Evolutionary conservation across 2,797 vertebrate species (phyloP), one percentile per base, ranked within the genome.

Genomic region (Enteromius treurensis): DNA sequence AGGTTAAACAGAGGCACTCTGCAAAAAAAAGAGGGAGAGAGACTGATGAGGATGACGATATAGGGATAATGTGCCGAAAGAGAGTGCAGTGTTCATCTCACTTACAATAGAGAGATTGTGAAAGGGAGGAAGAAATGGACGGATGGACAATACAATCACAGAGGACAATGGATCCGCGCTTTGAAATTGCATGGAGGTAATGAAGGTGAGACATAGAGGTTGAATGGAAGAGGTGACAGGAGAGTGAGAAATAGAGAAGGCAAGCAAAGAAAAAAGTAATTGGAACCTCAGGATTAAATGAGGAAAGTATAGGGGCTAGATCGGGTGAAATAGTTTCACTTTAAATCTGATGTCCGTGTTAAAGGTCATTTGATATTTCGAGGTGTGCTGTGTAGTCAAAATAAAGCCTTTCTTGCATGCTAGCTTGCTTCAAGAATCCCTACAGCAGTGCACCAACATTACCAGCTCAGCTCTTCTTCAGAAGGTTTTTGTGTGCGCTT

Each of bases 51-150:
- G 78, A 81, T 75, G 73, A 80, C 29, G 74, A 75, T 51, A 21
- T 67, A n/a, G 81, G 40, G 34, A 83, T 82, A 86, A 81, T 71
- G 67, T 64, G 49, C 73, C 49, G 83, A 88, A 70, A 75, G 70
- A 82, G 45, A 86, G 69, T 60, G 81, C 74, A 34, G 32, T 82
- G 80, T 86, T 86, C 76, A 55, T 86, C 76, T 80, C 77, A 68
- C 80, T 79, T 70, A 81, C 77, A 86, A 70, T 47, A 73, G 47
- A 76, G 53, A 82, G 62, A 53, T 51, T 19, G 76, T 37, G 69
- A 70, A 45, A 71, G 26, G 17, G 32, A 19, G 82, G 71, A 49
- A 60, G 75, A 23, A 32, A 85, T 49, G 78, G 29, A 83, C 79
- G 68, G 68, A 79, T 84, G 79, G 73, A 70, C 76, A 70, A 81